These are phyloP conservation scores for Silvanus unidentatus DNA, from an alignment of 2,888 invertebrate species.

Conservation along the genomic window DNA sequence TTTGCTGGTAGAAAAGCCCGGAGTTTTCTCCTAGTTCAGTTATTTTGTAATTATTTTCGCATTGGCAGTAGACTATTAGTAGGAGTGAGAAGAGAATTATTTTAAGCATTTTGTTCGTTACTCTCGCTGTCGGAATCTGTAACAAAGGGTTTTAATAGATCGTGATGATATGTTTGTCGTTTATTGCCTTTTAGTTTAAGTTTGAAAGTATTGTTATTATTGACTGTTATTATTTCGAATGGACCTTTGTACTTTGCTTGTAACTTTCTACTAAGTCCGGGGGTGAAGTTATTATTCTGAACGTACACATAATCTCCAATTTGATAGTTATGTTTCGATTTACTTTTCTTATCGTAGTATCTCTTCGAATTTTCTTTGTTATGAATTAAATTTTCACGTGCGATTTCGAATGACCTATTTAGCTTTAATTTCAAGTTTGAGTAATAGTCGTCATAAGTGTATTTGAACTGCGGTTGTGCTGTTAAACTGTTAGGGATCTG, in stretches of 20 bases:
- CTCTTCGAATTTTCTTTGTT: not conserved
- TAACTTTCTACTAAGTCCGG: not conserved
- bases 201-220: not conserved
- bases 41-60: not conserved
- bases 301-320: not conserved
- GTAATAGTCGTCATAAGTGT: not conserved
- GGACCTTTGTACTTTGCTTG: not conserved
- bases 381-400: not conserved
- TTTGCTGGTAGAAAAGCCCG: too few relatives aligned
- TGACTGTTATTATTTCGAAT: not conserved
- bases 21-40: too few relatives aligned
- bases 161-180: not conserved
- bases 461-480: not conserved
- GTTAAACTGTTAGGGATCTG: conserved; percentile 14
- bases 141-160: conserved; percentile 1
- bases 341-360: not conserved
- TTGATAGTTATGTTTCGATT: not conserved
- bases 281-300: not conserved
- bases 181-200: not conserved
- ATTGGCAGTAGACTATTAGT: too few relatives aligned
- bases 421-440: not conserved
- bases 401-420: conserved; percentile 1
- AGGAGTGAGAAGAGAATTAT: too few relatives aligned
- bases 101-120: too few relatives aligned
- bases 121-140: too few relatives aligned